Conservation (phyloP, 2,113 vertebrate species). For the Otus sunia region DNA sequence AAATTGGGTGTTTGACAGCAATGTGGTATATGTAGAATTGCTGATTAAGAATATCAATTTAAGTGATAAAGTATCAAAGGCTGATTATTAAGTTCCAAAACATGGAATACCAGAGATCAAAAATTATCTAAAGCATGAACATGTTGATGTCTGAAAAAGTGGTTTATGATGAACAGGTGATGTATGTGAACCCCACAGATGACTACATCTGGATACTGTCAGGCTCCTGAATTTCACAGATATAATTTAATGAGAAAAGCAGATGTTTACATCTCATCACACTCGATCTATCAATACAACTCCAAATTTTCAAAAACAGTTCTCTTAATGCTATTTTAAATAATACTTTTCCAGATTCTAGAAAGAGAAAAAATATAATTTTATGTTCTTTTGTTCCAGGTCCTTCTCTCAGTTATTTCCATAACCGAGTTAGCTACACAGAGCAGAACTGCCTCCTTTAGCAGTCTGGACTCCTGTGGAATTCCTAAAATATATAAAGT, state of each 20-base stretch:
- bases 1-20: not conserved
- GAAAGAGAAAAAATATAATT: not conserved
- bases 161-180: not conserved
- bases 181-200: not conserved
- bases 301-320: not conserved
- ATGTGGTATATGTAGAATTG: not conserved
- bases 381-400: not conserved
- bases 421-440: not conserved
- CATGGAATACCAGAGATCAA: not conserved
- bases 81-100: not conserved
- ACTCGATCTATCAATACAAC: not conserved
- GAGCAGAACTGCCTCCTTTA: not conserved
- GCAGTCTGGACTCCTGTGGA: not conserved
- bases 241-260: not conserved
- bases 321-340: not conserved
- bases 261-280: not conserved
- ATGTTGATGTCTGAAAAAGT: not conserved
- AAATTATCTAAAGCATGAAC: not conserved
- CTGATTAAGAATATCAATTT: not conserved
- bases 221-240: not conserved
- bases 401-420: not conserved
- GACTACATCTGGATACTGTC: not conserved
- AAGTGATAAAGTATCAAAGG: not conserved
- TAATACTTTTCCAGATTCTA: not conserved
- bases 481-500: not conserved